Percentiles rank a stretch among this genome's conserved stretches.
These are phyloP conservation scores for Sweltsa coloradensis DNA, from an alignment of 1,140 invertebrate genomes.

Conservation along the genomic window DNA sequence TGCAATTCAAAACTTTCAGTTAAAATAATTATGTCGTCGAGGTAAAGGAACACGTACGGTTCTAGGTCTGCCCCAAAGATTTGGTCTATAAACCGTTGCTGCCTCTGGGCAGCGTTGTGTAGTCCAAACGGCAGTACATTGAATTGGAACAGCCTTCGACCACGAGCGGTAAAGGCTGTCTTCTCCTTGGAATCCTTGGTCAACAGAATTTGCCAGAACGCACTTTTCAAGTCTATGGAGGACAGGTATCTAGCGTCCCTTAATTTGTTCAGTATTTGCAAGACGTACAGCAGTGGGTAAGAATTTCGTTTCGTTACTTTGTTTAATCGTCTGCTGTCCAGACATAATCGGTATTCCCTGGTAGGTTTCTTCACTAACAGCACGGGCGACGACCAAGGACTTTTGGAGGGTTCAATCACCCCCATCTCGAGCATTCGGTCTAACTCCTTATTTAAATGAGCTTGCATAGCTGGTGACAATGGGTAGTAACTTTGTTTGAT, in stretches of 20 bases:
- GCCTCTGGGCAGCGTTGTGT: too few relatives aligned
- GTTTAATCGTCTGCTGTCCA: constrained; percentile 34
- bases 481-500: constrained; percentile 22
- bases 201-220: constrained; percentile 27
- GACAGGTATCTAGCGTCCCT: constrained; percentile 21
- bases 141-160: too few relatives aligned
- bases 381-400: too few relatives aligned
- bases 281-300: too few relatives aligned
- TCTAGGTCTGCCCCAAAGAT: too few relatives aligned
- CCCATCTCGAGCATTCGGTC: too few relatives aligned
- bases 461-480: constrained; percentile 16
- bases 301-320: too few relatives aligned
- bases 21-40: constrained; percentile 31
- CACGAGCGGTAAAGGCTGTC: constrained; percentile 31
- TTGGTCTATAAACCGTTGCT: too few relatives aligned
- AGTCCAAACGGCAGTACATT: too few relatives aligned
- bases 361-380: too few relatives aligned
- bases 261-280: constrained; percentile 21
- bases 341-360: constrained; percentile 32
- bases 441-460: too few relatives aligned
- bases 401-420: too few relatives aligned
- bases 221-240: constrained; percentile 23
- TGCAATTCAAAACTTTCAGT: constrained; percentile 27
- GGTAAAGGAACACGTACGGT: constrained; percentile 24
- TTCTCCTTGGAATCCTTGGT: constrained; percentile 19